A percentile compares a stretch with the other conserved stretches of the same genome.
phyloP scores from a whole-genome alignment of 2,797 vertebrate genomes.

The Mastacembelus armatus region DNA sequence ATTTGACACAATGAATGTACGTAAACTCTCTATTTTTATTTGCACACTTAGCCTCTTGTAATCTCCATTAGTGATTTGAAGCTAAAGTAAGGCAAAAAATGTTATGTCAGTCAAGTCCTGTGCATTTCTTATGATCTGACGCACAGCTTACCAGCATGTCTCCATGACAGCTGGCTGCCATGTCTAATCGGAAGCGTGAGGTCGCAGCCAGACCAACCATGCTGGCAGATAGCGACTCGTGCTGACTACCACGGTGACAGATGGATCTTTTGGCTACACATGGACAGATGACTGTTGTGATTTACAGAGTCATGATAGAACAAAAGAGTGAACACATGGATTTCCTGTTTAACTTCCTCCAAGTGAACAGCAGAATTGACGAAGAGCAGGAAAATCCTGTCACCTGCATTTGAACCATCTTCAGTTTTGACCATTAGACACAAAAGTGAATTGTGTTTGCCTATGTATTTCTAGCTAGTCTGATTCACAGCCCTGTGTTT shows the following conservation, averaged over 20 bases:
- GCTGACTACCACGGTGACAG: background rate
- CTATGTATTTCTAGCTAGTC: too few relatives aligned
- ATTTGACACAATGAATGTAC: background rate
- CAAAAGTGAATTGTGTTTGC: background rate
- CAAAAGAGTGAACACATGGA: background rate
- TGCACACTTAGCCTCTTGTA: background rate
- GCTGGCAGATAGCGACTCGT: background rate
- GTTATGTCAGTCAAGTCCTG: background rate
- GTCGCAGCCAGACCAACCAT: slow-evolving; percentile 7
- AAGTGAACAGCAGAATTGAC: background rate
- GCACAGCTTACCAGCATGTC: background rate
- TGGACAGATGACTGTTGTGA: background rate
- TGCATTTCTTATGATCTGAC: slow-evolving; percentile 3
- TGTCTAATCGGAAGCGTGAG: slow-evolving; percentile 25
- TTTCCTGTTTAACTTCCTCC: slow-evolving; percentile 22
- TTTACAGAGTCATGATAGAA: background rate
- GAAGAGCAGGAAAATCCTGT: background rate
- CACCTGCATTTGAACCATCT: background rate
- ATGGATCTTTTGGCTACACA: background rate
- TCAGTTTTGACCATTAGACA: background rate
- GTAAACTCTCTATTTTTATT: background rate
- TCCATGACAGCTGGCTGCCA: slow-evolving; percentile 42
- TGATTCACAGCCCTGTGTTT: too few relatives aligned
- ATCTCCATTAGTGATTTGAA: background rate
- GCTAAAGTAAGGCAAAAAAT: background rate